Evolutionary conservation across 1,140 invertebrate genomes (phyloP), one percentile per base, ranked within the genome.

Genomic region (Nebria ingens): DNA sequence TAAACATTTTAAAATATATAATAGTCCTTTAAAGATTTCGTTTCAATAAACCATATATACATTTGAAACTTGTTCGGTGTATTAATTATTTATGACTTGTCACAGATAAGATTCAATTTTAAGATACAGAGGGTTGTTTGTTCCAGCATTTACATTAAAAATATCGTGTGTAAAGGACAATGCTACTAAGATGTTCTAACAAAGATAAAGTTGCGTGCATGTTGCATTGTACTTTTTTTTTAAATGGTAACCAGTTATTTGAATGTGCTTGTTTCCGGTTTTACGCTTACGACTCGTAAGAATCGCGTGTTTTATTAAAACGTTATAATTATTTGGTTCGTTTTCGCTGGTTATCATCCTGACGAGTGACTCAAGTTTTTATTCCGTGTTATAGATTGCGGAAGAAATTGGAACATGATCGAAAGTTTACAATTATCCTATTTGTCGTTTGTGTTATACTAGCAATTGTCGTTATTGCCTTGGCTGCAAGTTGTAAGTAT

Each of bases 401-500:
- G 40, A 45, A 45, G 40, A 45, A 45, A 17, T 12, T 45, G 4
- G 40, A 45, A 45, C 40, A 45, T 45, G 40, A 45, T 17, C 9
- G 40, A 45, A 45, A 45, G 15, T 45, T 11, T 17, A 45, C 15
- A 17, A 45, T 45, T 45, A 45, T 45, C 40, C 40, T 45, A 17
- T 45, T 45, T 45, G 40, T 45, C 9, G 17, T 45, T 45, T 45
- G 40, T 45, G 17, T 45, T 6, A 45, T 45, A 12, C 40, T 45
- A 17, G 40, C 40, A 11, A 45, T 45, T 12, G 17, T 45, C 15
- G 40, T 45, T 4, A 45, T 45, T 11, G 40, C 40, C 9, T 12
- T 45, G 40, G 40, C 40, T 12, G 40, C 40, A 12, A 45, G 40
- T 17, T 45, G 40, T 45, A 45, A 45, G 40, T 45, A 45, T 45